Percentiles rank a stretch among this genome's conserved stretches.
phyloP scores from a whole-genome alignment of 2,113 vertebrate genomes.

The Vanacampus margaritifer region DNA sequence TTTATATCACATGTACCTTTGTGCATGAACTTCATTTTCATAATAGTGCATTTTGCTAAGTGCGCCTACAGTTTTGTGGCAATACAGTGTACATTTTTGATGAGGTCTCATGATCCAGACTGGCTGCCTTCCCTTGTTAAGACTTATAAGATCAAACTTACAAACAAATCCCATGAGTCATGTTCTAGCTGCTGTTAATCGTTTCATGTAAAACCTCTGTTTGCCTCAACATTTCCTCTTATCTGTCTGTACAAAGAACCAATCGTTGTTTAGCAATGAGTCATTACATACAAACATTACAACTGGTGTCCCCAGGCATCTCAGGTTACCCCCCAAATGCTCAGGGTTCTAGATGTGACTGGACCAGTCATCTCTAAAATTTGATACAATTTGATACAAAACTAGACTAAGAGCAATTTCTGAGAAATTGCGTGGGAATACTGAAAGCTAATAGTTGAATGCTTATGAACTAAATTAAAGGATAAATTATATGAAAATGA shows the following conservation, averaged over 20 bases:
- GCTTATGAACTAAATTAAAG: no score
- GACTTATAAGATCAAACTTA: constrained; percentile 9
- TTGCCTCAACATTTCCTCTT: background rate
- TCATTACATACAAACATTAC: background rate
- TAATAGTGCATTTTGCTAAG: background rate
- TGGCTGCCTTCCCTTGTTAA: background rate
- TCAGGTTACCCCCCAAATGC: background rate
- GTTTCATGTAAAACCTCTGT: constrained; percentile 3
- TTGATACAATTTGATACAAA: no score
- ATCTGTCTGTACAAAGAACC: background rate
- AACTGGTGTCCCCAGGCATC: background rate
- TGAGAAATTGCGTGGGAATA: no score
- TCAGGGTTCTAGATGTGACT: background rate
- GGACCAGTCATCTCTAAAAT: background rate
- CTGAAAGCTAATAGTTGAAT: no score
- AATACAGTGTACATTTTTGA: constrained; percentile 3
- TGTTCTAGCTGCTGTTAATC: background rate
- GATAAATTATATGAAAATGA: no score
- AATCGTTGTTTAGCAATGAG: background rate
- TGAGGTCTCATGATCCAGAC: background rate
- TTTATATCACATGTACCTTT: background rate
- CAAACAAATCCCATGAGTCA: background rate
- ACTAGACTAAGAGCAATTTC: no score
- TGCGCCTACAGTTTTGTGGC: background rate
- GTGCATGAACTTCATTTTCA: background rate